Evolutionary conservation across 2,113 vertebrate genomes (phyloP), one percentile per base, ranked within the genome.

Genomic region (Nicator chloris): DNA sequence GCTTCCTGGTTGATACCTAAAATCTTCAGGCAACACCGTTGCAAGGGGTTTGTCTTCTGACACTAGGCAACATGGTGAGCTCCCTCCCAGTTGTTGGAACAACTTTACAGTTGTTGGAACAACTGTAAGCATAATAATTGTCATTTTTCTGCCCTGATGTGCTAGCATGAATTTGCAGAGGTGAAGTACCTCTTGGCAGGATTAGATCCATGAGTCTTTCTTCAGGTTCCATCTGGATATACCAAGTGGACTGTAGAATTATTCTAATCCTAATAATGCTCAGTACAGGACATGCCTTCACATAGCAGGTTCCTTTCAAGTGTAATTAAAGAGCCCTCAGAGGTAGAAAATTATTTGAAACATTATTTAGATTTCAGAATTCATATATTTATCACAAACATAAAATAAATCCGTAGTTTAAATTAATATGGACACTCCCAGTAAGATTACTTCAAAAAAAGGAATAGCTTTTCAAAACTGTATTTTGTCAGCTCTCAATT

Each of bases 251-350:
- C 23, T 81, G 24, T 72, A 92, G 90, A 93, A 82, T 92, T 93
- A 65, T 68, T 60, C 64, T 94, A 54, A 64, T 50, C 61, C n/a
- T 35, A 73, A 53, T 88, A 81, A 79, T 57, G 33, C 42, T 63
- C 42, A 86, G 7, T 31, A 77, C 17, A 72, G 84, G 70, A 56
- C 23, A 61, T 56, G 50, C 30, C 51, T 64, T 60, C 37, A 18
- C 21, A 57, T 5, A 30, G 16, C 42, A 87, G 13, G 21, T 56
- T 84, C 26, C n/a, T 84, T 86, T 94, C 59, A 72, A 23, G 33
- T 93, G 23, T 79, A 82, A 80, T 93, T 94, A 85, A 72, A 91
- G 64, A 79, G 50, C 87, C 45, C 35, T 93, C 70, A 83, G 79
- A 84, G 61, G 81, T 6, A 75, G 49, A 47, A 85, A 69, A 87